Evolutionary conservation across 2,888 invertebrate species (phyloP).

Genomic region (Xylota segnis): DNA sequence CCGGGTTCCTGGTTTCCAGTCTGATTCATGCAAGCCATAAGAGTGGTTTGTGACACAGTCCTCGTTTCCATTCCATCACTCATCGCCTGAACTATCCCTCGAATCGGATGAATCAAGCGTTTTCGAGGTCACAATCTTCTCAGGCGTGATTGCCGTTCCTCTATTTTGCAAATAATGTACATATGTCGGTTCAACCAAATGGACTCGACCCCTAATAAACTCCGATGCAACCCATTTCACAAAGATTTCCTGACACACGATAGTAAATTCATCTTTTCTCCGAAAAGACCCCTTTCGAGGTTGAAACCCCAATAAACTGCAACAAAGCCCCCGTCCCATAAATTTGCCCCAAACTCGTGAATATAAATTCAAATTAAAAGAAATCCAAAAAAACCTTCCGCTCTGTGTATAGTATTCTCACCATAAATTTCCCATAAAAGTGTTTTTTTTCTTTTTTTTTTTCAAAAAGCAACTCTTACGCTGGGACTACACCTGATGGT

Average conservation of each 20-base stretch:
- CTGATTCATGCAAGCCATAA: too few species aligned
- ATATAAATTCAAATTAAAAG: slow-evolving; percentile 62
- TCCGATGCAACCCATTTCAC: too few species aligned
- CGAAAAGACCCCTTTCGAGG: slow-evolving; percentile 10
- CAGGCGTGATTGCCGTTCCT: too few species aligned
- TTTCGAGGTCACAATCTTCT: too few species aligned
- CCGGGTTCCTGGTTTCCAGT: too few species aligned
- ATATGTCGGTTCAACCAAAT: too few species aligned
- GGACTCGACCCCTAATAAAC: not conserved
- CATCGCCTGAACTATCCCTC: too few species aligned
- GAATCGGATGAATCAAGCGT: too few species aligned
- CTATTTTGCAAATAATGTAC: too few species aligned
- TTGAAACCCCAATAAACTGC: slow-evolving; percentile 28
- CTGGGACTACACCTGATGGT: not conserved
- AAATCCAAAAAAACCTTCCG: slow-evolving; percentile 1
- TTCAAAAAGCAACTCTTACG: not conserved
- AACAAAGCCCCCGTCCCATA: slow-evolving; percentile 36
- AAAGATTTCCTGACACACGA: too few species aligned
- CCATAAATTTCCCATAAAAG: slow-evolving; percentile 51
- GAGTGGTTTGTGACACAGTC: too few species aligned
- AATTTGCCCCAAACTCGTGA: slow-evolving; percentile 18
- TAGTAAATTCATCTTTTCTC: slow-evolving; percentile 13
- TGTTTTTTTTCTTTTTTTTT: not conserved
- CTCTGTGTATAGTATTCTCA: slow-evolving; percentile 43
- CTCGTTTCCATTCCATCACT: too few species aligned